These are phyloP conservation scores for Rhizomys pruinosus DNA, from an alignment of 2,113 vertebrate genomes.

Conservation along the genomic window DNA sequence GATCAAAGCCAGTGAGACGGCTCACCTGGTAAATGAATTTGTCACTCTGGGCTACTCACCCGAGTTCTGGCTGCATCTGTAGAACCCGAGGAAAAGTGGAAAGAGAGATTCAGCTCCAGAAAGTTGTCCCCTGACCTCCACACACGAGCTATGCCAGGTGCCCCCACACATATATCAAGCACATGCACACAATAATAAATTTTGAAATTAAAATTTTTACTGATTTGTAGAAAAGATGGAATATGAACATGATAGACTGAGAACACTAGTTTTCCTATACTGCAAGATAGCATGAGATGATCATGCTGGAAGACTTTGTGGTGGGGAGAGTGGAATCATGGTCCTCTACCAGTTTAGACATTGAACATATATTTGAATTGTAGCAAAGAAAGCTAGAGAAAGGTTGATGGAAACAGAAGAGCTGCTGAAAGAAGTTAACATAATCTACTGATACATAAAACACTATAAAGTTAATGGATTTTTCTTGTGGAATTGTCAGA, in stretches of 20 bases:
- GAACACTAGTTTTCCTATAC: background rate
- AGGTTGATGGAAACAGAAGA: background rate
- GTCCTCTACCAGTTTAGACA: background rate
- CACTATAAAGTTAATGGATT: background rate
- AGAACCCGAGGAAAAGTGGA: background rate
- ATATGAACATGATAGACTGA: background rate
- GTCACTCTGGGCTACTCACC: fast-evolving
- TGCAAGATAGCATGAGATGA: too few species aligned
- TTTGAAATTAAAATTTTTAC: background rate
- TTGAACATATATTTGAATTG: background rate
- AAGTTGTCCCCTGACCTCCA: too few species aligned
- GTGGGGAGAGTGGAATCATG: background rate
- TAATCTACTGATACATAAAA: background rate
- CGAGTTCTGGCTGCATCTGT: too few species aligned
- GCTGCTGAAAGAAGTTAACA: background rate
- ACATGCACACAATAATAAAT: background rate
- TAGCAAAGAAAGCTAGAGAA: background rate
- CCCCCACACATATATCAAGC: background rate
- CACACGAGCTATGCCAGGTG: too few species aligned
- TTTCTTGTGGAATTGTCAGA: background rate
- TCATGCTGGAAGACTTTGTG: fast-evolving
- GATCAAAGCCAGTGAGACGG: background rate
- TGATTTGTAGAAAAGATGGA: background rate
- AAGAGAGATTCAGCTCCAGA: background rate
- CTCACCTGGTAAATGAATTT: background rate